These are phyloP conservation scores for Onthophagus taurus DNA, from an alignment of 1,140 invertebrate species.

Conservation along the genomic window DNA sequence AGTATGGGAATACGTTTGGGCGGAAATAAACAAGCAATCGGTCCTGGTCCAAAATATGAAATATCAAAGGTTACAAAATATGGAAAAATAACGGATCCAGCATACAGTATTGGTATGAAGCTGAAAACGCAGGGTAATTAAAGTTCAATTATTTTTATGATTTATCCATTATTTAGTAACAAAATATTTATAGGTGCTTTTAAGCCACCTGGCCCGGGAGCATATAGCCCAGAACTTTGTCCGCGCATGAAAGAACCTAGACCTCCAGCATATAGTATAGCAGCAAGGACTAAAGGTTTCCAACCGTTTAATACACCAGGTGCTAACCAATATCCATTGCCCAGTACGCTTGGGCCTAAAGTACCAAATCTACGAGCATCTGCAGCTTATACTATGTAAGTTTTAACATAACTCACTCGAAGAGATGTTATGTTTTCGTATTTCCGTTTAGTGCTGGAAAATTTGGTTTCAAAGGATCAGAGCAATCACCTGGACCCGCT, in stretches of 20 bases:
- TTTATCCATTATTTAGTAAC: no score
- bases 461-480: slow-evolving; percentile 12
- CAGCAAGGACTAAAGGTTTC: slow-evolving; percentile 31
- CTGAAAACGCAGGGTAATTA: slow-evolving; percentile 5
- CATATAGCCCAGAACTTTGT: slow-evolving; percentile 42
- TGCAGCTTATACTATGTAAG: slow-evolving; percentile 43
- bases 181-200: slow-evolving; percentile 25
- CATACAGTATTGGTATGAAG: slow-evolving; percentile 34
- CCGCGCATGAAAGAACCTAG: slow-evolving; percentile 39
- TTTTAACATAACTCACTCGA: slow-evolving; percentile 6
- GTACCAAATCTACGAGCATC: slow-evolving; percentile 34
- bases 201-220: slow-evolving; percentile 45
- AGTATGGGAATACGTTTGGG: slow-evolving; percentile 41
- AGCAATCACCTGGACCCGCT: slow-evolving; percentile 47
- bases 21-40: slow-evolving; percentile 18
- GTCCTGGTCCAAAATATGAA: slow-evolving; percentile 44
- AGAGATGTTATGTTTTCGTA: background rate
- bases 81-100: slow-evolving; percentile 39
- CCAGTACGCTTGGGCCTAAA: slow-evolving; percentile 35
- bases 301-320: slow-evolving; percentile 40
- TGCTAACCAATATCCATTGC: slow-evolving; percentile 49
- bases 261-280: slow-evolving; percentile 47
- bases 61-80: slow-evolving; percentile 37
- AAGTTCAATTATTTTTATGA: no score
- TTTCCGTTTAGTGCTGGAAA: slow-evolving; percentile 1